phyloP scores from a whole-genome alignment of 2,797 vertebrate genomes.

The Acipenser transmontanus region DNA sequence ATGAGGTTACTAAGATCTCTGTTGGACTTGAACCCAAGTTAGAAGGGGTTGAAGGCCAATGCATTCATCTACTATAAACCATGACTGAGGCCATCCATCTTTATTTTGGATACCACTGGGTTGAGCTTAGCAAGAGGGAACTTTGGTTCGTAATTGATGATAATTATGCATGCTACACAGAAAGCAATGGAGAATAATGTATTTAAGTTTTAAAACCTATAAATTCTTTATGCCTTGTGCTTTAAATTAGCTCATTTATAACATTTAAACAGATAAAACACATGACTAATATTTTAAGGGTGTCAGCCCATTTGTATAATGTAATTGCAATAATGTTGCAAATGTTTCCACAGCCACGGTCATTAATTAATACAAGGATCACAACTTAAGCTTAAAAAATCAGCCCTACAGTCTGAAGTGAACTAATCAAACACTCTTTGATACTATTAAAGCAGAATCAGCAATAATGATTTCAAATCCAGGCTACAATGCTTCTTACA shows the following conservation, averaged over 20 bases:
- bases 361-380: constrained; percentile 36
- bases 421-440: constrained; percentile 39
- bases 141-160: constrained; percentile 9
- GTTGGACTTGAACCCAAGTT: background rate
- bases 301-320: constrained; percentile 41
- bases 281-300: constrained; percentile 46
- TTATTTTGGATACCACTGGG: background rate
- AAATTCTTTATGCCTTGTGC: constrained; percentile 25
- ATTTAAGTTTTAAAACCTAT: constrained; percentile 28
- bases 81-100: background rate
- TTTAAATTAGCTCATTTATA: constrained; percentile 41
- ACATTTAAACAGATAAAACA: constrained; percentile 50
- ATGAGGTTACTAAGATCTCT: background rate
- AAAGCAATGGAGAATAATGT: constrained; percentile 30
- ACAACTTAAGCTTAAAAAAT: constrained; percentile 39
- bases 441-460: background rate
- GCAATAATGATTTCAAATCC: background rate
- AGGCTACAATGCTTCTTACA: background rate
- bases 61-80: background rate
- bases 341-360: constrained; percentile 32
- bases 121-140: constrained; percentile 5
- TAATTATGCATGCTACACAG: constrained; percentile 28
- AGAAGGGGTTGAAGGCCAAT: background rate
- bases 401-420: constrained; percentile 26
- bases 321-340: constrained; percentile 40